Conservation (phyloP, 2,797 vertebrate species). For the Malurus splendens region DNA sequence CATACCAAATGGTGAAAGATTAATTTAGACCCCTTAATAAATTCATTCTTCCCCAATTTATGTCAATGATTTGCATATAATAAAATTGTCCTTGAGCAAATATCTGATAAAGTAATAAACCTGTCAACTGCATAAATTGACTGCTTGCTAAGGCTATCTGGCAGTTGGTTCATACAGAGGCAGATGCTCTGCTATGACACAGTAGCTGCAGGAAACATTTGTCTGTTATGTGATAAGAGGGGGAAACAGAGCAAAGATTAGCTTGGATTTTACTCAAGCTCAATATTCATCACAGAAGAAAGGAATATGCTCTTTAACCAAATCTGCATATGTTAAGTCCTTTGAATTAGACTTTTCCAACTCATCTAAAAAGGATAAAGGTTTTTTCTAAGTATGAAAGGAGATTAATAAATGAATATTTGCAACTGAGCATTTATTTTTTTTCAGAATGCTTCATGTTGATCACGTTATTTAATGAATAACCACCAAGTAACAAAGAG, state of each 20-base stretch:
- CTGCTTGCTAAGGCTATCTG: conserved; percentile 57
- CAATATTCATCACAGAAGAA: conserved; percentile 28
- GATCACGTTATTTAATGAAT: background rate
- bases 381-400: background rate
- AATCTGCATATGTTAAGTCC: background rate
- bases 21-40: conserved; percentile 43
- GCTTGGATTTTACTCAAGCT: conserved; percentile 41
- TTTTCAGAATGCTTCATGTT: background rate
- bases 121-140: conserved; percentile 62
- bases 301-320: background rate
- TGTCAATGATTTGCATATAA: conserved; percentile 72
- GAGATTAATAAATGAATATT: background rate
- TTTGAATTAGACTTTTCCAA: background rate
- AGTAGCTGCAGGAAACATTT: conserved; percentile 65
- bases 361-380: background rate
- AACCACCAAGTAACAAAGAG: background rate
- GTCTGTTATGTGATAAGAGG: conserved; percentile 51
- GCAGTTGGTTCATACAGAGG: conserved; percentile 49
- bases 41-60: conserved; percentile 50
- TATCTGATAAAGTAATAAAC: conserved; percentile 72
- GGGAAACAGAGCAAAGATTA: conserved; percentile 49
- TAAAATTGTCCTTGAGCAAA: conserved; percentile 69
- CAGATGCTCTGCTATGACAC: conserved; percentile 66
- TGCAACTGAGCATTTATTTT: background rate
- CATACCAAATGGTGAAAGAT: conserved; percentile 44